Evolutionary conservation across 2,888 invertebrate species (phyloP), one percentile per base, ranked within the genome.

Genomic region (Alcis repandata): DNA sequence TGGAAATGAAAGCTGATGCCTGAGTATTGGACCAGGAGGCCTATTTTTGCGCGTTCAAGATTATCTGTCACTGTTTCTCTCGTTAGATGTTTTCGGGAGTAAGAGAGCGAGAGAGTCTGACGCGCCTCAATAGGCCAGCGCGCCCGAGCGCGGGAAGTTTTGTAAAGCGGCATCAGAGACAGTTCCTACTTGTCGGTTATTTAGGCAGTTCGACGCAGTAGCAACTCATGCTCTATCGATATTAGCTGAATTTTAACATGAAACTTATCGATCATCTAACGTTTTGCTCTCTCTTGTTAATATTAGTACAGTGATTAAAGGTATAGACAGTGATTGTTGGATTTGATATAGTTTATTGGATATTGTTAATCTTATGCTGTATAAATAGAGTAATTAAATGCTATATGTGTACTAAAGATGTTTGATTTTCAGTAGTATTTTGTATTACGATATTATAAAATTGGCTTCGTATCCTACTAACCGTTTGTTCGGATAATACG

Each of bases 291-390:
- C 82, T 90, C 89, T 91, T 90, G 91, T 92, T 92, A 89, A 87
- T 92, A 90, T 90, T 92, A 92, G 91, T 87, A 89, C 88, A 89
- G 90, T 89, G 89, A 86, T 87, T 49, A 84, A 88, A 88, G 87
- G 86, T 90, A 87, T 91, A 92, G 91, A 81, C 90, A 89, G 90
- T 91, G 89, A 91, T 93, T 93, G 93, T 93, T 93, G 93, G 93
- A 93, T 93, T 92, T 93, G 93, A 92, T 91, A 93, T 92, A 93
- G 93, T 93, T 90, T 93, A 93, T 64, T 92, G 87, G 90, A 92
- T 92, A 93, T 91, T 92, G 93, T 93, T 93, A 93, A 91, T 89
- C 89, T 90, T 90, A 92, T 92, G 92, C 92, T 93, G 92, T 93
- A 93, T 91, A 93, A 93, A 93, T 92, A 93, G 92, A 89, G 74